Base-by-base conservation (phyloP, 53 echinoderm and acorn worm genomes). In the Stichopus horrens region DNA sequence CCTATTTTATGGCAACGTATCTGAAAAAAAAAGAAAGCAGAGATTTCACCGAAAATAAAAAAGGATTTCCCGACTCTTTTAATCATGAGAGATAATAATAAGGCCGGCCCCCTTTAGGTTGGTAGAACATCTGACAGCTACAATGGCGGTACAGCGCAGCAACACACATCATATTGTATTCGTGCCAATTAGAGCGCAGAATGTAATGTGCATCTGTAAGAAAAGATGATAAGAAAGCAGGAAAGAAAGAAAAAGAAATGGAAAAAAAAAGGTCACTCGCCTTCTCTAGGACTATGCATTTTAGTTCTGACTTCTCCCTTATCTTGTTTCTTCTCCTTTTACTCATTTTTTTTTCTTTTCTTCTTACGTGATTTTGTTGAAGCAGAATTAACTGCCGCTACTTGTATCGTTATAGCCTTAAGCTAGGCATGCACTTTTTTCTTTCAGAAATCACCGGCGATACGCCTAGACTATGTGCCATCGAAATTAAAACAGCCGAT, bases 151-250 rank as follows among this genome's bases (percentile, higher is more conserved):
- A 37, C 37, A 37, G 37, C 37, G 37, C 37, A 37, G 37, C 37
- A 37, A 37, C 37, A 37, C 2, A 37, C 37, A 2, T 37, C 37
- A 60, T 63, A n/a, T 79, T 52, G 51, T 54, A 53, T 79, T 52
- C 55, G 53, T 79, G 79, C 79, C 79, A 79, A 79, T 79, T 79
- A 79, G 79, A 79, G 79, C 79, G 53, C 79, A 55, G 63, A 63
- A 63, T 63, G 4, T 16, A 63, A 63, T 63, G 16, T 63, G 8
- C 63, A 37, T 37, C 37, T 37, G 37, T 37, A 37, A 37, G 37
- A 37, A 37, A 37, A 37, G 37, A 37, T 37, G 37, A 37, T 37
- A 0, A 37, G 37, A 37, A 37, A 37, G n/a, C n/a, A n/a, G n/a
- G 75, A 52, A 23, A 52, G 0, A 5, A 21, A 75, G 21, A 75